Conservation (phyloP, 2,888 invertebrate species). For the Diplazon laetatorius region DNA sequence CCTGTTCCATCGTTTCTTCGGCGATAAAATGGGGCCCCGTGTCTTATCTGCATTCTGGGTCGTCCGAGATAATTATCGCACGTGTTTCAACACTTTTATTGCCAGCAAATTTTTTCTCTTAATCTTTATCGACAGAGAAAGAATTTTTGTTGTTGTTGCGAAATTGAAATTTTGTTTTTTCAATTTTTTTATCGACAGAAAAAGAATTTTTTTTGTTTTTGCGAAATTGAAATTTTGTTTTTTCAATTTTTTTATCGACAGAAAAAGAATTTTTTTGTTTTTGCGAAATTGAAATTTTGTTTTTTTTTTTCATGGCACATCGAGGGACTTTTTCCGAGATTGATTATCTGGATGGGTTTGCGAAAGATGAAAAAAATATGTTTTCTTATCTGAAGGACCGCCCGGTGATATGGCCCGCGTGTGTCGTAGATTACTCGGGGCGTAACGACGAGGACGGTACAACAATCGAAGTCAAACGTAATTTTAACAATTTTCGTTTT, state of each 20-base stretch:
- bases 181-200: background rate
- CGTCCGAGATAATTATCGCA: constrained; percentile 32
- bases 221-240: background rate
- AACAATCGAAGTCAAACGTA: constrained; percentile 1
- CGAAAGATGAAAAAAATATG: constrained; percentile 9
- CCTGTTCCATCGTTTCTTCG: no score
- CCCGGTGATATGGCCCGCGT: constrained; percentile 21
- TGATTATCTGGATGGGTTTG: background rate
- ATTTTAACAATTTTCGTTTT: no score
- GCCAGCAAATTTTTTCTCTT: background rate
- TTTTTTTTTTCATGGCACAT: no score
- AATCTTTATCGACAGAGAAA: background rate
- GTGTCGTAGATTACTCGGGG: background rate
- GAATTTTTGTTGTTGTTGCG: no score
- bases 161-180: no score
- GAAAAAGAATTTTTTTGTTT: no score
- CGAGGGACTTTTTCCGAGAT: background rate
- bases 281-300: no score
- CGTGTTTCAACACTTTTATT: no score
- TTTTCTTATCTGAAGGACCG: constrained; percentile 44
- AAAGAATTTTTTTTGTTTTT: no score
- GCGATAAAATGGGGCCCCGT: background rate
- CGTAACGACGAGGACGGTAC: background rate
- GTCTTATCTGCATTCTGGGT: constrained; percentile 45
- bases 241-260: background rate